Percentiles rank a stretch among this genome's conserved stretches.
These are phyloP conservation scores for Oncorhynchus mykiss DNA, from an alignment of 2,113 vertebrate species.

Conservation along the genomic window DNA sequence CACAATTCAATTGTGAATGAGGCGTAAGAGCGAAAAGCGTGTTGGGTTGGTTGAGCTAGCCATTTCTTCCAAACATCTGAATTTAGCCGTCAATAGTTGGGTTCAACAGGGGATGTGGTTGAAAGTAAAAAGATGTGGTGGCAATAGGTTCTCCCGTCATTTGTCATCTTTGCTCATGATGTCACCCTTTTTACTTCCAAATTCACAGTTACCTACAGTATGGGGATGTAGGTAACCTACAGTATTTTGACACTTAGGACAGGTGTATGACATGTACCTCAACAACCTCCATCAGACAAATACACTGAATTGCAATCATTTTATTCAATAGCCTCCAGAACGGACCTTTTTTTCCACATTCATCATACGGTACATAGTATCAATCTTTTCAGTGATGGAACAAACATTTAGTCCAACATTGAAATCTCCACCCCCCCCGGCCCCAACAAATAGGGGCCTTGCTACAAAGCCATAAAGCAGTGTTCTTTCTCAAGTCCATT, in stretches of 20 bases:
- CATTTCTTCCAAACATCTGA: no score
- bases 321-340: conserved; percentile 48
- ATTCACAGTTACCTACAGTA: neutral
- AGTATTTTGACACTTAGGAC: neutral
- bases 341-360: conserved; percentile 67
- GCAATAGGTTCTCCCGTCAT: no score
- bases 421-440: neutral
- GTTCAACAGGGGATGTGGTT: no score
- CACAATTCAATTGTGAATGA: no score
- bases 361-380: conserved; percentile 66
- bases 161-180: neutral
- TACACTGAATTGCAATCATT: conserved; percentile 40
- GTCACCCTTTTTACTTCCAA: neutral
- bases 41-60: no score
- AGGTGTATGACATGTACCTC: neutral
- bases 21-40: no score
- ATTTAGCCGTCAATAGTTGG: no score
- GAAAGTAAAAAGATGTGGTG: no score
- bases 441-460: conserved; percentile 66
- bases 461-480: conserved; percentile 67
- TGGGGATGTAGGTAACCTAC: no score
- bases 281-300: neutral
- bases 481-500: conserved; percentile 68
- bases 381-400: conserved; percentile 58
- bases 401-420: conserved; percentile 53